Base-by-base conservation (phyloP, 2,888 invertebrate species). In the Meiosimyza decipiens region DNA sequence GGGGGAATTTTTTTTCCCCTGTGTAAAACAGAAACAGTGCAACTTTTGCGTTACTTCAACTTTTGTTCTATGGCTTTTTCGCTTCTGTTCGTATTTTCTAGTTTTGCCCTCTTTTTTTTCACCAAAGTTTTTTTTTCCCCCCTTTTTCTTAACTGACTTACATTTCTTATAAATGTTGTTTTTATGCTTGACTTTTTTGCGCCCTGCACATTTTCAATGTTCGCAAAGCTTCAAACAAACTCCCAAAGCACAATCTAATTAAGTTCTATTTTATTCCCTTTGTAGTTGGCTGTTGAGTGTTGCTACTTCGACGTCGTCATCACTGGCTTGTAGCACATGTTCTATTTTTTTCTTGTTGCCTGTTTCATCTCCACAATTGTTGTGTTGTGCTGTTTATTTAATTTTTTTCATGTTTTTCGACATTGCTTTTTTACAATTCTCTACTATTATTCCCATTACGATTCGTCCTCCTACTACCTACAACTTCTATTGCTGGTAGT, bases 231-330 rank as follows among this genome's bases (percentile, higher is more conserved):
- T 28, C 6, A 54, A 70, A 63, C 63, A 63, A 63, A 47, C 70
- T 70, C 70, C 54, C 70, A 63, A 52, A 70, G 63, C 70, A 54
- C 54, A 70, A 70, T 70, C 62, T 70, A 63, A 70, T 70, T 70
- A 70, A 62, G 70, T 47, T 60, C 69, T 51, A 62, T 69, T 60
- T 57, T 60, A 69, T 69, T 69, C 69, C 69, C 59, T 40, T 57
- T 47, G 40, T 40, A 67, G 57, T 51, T 60, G 51, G 60, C 69
- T 40, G 60, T 49, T 40, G 40, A 64, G 64, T 28, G 16, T 16
- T 64, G 18, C 51, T 16, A 13, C 62, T 40, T 62, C 18, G 57
- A 12, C 50, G 49, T 49, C 60, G 33, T 60, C 28, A 18, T 63
- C 63, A 18, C 47, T 47, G 13, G 16, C 4, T 64, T 50, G 12